Base-by-base conservation (phyloP, 2,113 vertebrate genomes). In the Meriones unguiculatus region DNA sequence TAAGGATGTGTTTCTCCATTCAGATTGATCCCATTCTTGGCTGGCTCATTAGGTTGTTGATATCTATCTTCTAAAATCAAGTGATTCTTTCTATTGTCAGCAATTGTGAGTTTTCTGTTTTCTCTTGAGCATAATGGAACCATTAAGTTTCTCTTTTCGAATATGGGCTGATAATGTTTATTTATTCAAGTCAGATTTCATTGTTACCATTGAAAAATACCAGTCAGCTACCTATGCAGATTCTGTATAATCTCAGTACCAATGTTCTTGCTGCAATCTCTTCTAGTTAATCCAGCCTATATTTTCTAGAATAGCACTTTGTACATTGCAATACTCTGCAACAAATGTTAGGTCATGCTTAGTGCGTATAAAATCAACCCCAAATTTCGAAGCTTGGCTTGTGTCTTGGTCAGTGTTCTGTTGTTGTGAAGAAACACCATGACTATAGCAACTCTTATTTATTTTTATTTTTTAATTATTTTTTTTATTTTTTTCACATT, bases 81-180 rank as follows among this genome's bases (percentile, higher is more conserved):
- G 65, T 78, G 15, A 12, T 84, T 93, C 14, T 91, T 52, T 91
- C 77, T 91, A 72, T 6, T 95, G 12, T 9, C 8, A 73, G 10
- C 64, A 57, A 76, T 35, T 92, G 2, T 84, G 46, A 62, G 10
- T 88, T 89, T 93, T 94, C n/a, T 86, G 5, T 75, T 95, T 87
- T 72, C 12, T 95, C 5, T 80, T 9, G 2, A 50, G 62, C 24
- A 78, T 41, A 69, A 78, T 78, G 4, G 0, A 54, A 78, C 24
- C 62, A 94, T 80, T 75, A 69, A 52, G 32, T 9, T 88, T 76
- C 94, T 75, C n/a, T 41, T 91, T 10, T 91, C 70, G 41, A 24
- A n/a, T 86, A 35, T 10, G 11, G 24, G n/a, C 7, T 59, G 22
- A 82, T 28, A 17, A 52, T 54, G 75, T 87, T 96, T 93, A 80